Base-by-base conservation (phyloP, 1,140 invertebrate genomes). In the Drosophila leontia region DNA sequence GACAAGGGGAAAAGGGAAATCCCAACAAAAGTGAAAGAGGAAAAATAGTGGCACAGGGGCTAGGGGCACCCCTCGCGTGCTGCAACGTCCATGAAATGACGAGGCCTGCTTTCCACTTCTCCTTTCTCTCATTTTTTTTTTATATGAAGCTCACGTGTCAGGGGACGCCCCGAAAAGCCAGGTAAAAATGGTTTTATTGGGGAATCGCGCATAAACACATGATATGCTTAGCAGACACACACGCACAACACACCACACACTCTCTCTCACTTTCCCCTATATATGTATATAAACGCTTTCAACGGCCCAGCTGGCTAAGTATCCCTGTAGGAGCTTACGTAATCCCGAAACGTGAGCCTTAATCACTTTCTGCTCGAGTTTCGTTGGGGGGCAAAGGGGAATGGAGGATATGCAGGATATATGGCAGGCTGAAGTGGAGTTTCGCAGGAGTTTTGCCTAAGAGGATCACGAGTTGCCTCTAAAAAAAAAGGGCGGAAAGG, bases 281-380 rank as follows among this genome's bases (percentile, higher is more conserved):
- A 37, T 39, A 29, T 26, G 12, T 48, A 19, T 34, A 32, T 70
- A 48, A 58, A 35, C n/a, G 69, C 51, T 41, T 37, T 29, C 53
- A 5, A 3, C 12, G 55, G 56, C 55, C n/a, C 34, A 68, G 59
- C 55, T 63, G 69, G 69, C 85, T 88, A 88, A 88, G 82, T 88
- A 88, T 88, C 84, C 84, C 84, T 57, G 72, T 78, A 88, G 84
- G 84, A 88, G 84, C 85, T 88, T 90, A 88, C 84, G 85, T 88
- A 88, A 88, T 68, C 83, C 71, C 63, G 78, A 64, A 78, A 67
- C 76, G 75, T 78, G 65, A 79, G 75, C 75, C 68, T 64, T 78
- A 78, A 78, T 78, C 65, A 78, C 75, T 70, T 78, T 78, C 77
- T 41, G 17, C 56, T 56, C 41, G 42, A 39, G 51, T 63, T 67